A percentile compares a stretch with the other conserved stretches of the same genome.
Evolutionary conservation across 2,888 invertebrate genomes (phyloP).

Genomic region (Marasmarcha lunaedactyla): DNA sequence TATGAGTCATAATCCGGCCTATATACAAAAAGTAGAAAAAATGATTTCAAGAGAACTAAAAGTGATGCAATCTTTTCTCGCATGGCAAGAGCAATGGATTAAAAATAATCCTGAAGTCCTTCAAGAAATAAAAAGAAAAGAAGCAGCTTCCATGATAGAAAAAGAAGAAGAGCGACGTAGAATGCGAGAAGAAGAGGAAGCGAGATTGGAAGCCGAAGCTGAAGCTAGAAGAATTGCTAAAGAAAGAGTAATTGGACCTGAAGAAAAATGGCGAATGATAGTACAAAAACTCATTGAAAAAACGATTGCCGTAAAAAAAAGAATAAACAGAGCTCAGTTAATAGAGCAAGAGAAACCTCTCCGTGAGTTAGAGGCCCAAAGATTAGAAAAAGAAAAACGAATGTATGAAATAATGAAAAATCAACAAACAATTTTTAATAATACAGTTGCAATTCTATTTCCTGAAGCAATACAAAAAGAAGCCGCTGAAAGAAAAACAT

Average conservation of each 20-base stretch:
- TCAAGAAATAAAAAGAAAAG: constrained; percentile 46
- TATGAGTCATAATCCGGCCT: constrained; percentile 46
- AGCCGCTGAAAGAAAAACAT: constrained; percentile 44
- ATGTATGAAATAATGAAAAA: constrained; percentile 69
- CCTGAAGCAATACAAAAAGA: constrained; percentile 70
- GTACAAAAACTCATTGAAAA: constrained; percentile 75
- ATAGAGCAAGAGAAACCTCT: constrained; percentile 73
- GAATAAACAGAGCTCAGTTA: constrained; percentile 70
- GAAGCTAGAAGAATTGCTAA: constrained; percentile 55
- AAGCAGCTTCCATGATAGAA: constrained; percentile 46
- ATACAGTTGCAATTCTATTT: constrained; percentile 72
- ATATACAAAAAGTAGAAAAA: constrained; percentile 43
- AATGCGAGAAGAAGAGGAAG: constrained; percentile 48
- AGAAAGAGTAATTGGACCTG: constrained; percentile 45
- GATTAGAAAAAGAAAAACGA: constrained; percentile 66
- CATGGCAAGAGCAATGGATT: constrained; percentile 75
- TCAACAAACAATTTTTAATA: constrained; percentile 74
- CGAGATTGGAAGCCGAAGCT: constrained; percentile 56
- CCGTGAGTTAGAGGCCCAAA: constrained; percentile 68
- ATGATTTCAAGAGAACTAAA: constrained; percentile 66
- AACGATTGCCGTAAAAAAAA: constrained; percentile 73
- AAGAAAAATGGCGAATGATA: constrained; percentile 72
- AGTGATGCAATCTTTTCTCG: constrained; percentile 56
- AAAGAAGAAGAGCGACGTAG: constrained; percentile 51
- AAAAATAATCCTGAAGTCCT: constrained; percentile 43